A percentile compares a stretch with the other conserved stretches of the same genome.
Evolutionary conservation across 2,888 invertebrate genomes (phyloP).

Genomic region (Parascotia fuliginaria): DNA sequence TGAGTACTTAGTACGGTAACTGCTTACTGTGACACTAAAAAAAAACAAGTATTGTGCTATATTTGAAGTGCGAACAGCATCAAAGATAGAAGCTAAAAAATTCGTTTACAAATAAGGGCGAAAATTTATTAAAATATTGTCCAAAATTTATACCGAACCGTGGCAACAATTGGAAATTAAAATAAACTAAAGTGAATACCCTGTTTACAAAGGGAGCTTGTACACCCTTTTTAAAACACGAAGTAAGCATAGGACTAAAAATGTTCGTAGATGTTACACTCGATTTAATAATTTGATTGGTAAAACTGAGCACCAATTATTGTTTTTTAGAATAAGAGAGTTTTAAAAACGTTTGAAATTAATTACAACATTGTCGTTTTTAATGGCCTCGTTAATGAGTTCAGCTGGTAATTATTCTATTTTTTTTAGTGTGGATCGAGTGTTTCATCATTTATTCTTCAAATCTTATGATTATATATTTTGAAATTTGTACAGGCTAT

Average conservation of each 20-base stretch:
- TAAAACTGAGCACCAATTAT: background rate
- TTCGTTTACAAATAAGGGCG: constrained; percentile 61
- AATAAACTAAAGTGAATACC: constrained; percentile 60
- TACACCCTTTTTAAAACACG: constrained; percentile 37
- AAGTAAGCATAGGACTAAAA: constrained; percentile 25
- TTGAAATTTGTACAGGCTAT: constrained; percentile 37
- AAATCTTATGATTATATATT: constrained; percentile 12
- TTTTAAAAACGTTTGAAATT: background rate
- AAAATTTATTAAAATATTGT: constrained; percentile 67
- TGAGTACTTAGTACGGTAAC: constrained; percentile 23
- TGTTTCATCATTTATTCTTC: background rate
- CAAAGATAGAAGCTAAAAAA: constrained; percentile 22
- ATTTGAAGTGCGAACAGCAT: constrained; percentile 15
- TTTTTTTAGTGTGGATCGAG: background rate
- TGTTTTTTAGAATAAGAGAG: background rate
- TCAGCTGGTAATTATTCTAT: background rate
- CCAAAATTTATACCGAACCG: constrained; percentile 62
- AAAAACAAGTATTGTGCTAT: constrained; percentile 19
- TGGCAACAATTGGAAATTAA: constrained; percentile 51
- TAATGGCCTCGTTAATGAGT: background rate
- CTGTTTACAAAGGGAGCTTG: constrained; percentile 60
- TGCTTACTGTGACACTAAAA: constrained; percentile 20
- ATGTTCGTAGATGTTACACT: constrained; percentile 10
- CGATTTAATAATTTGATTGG: background rate
- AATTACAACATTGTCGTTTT: background rate